Conservation (phyloP, 2,888 invertebrate species). For the Dusona sp. region DNA sequence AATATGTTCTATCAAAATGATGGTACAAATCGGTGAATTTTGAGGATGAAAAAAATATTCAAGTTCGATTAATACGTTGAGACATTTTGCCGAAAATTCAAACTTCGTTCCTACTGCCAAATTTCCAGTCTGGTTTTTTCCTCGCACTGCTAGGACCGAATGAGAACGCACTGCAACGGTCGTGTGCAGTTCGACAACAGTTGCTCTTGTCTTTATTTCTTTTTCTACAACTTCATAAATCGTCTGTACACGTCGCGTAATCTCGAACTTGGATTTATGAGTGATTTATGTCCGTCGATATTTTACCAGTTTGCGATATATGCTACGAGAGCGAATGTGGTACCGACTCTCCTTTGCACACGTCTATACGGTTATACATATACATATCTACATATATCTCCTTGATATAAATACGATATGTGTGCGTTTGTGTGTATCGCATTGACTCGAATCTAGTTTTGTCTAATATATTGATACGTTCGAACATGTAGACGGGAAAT, state of each 20-base stretch:
- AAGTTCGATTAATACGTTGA: not conserved
- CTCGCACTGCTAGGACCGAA: not conserved
- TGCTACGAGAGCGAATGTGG: not conserved
- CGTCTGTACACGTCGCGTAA: conserved; percentile 49
- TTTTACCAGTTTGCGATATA: conserved; percentile 34
- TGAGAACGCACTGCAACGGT: not conserved
- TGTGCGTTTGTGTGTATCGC: not conserved
- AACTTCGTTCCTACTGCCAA: not conserved
- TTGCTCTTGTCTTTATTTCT: conserved; percentile 31
- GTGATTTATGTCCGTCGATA: conserved; percentile 60
- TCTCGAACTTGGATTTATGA: conserved; percentile 58
- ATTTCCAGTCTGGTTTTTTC: not conserved
- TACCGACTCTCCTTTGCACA: not conserved
- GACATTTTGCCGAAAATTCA: not conserved
- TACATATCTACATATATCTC: too few relatives aligned
- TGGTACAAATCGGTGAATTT: not conserved
- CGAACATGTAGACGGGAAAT: not conserved
- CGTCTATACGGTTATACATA: not conserved
- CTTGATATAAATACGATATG: not conserved
- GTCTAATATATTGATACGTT: conserved; percentile 8
- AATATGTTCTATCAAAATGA: not conserved
- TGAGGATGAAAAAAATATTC: too few relatives aligned
- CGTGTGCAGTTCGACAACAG: not conserved
- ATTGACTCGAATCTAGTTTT: conserved; percentile 13
- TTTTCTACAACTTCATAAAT: conserved; percentile 45